Base-by-base conservation (phyloP, 2,888 invertebrate genomes). In the Desoria tigrina region DNA sequence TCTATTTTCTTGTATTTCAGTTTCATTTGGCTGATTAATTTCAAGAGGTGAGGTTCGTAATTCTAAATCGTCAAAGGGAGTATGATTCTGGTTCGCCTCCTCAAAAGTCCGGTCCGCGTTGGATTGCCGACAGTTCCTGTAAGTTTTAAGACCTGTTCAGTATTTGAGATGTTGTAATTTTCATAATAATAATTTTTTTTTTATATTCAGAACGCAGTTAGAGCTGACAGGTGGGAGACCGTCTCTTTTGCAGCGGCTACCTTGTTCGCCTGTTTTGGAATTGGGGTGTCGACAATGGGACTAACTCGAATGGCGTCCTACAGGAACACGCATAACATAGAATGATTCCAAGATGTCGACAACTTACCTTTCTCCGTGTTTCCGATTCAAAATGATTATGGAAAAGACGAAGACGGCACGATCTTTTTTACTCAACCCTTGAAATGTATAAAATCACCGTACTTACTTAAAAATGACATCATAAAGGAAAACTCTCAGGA, bases 51-150 rank as follows among this genome's bases (percentile, higher is more conserved):
- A 16, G 21, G 45, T n/a, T 18, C 6, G 16, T 6, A 16, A 16
- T 21, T 21, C 45, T 18, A 16, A 51, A 24, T 7, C 51, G 26
- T 51, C 51, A 24, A 39, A 66, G 28, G 49, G 66, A 73, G 70
- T 71, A 75, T 75, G 75, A 54, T 72, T 72, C 61, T 75, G 65
- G 68, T 64, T 61, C 73, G 75, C 58, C 67, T 64, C 61, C 66
- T 72, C 14, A 66, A 60, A 39, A 66, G 56, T 28, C 71, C 73
- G 42, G 66, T 73, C 51, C 73, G 75, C 65, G 45, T 72, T 59
- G 71, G 71, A 63, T 69, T 71, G 37, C 56, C 55, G 32, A 59
- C 63, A 61, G 69, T 70, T 56, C 24, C 59, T 63, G 73, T 71
- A 64, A 57, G 64, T 56, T 50, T 9, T 45, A 7, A 21, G 26